A percentile compares a stretch with the other conserved stretches of the same genome.
Evolutionary conservation across 1,140 invertebrate species (phyloP).

Genomic region (Heliconius hermathena): DNA sequence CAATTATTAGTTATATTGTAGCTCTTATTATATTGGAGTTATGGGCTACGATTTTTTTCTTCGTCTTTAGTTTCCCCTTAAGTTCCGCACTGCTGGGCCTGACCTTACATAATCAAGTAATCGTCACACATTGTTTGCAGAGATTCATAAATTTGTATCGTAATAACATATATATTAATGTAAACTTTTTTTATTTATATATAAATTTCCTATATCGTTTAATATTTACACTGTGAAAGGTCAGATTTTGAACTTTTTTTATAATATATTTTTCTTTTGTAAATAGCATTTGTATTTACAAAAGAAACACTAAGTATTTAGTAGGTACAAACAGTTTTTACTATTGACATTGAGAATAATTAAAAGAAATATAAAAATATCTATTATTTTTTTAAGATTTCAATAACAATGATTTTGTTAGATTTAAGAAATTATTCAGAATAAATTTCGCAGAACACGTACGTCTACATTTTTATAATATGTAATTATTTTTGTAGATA

Average conservation of each 20-base stretch:
- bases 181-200: slow-evolving; percentile 29
- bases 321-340: too few species aligned
- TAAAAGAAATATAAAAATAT: neutral
- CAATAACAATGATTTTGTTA: neutral
- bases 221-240: slow-evolving; percentile 14
- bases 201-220: slow-evolving; percentile 5
- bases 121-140: slow-evolving; percentile 73
- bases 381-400: neutral
- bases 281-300: too few species aligned
- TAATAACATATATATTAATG: slow-evolving; percentile 29
- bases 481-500: too few species aligned
- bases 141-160: slow-evolving; percentile 61
- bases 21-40: slow-evolving; percentile 16
- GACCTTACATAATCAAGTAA: slow-evolving; percentile 78
- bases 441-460: too few species aligned
- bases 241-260: neutral
- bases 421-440: too few species aligned
- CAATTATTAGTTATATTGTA: slow-evolving; percentile 7
- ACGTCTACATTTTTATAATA: too few species aligned
- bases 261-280: neutral
- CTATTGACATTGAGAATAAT: too few species aligned
- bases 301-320: too few species aligned
- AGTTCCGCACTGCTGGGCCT: slow-evolving; percentile 69
- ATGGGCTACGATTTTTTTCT: slow-evolving; percentile 16
- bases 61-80: slow-evolving; percentile 41